Percentiles rank a stretch among this genome's conserved stretches.
Evolutionary conservation across 1,140 invertebrate species (phyloP).

Genomic region (Triops longicaudatus): DNA sequence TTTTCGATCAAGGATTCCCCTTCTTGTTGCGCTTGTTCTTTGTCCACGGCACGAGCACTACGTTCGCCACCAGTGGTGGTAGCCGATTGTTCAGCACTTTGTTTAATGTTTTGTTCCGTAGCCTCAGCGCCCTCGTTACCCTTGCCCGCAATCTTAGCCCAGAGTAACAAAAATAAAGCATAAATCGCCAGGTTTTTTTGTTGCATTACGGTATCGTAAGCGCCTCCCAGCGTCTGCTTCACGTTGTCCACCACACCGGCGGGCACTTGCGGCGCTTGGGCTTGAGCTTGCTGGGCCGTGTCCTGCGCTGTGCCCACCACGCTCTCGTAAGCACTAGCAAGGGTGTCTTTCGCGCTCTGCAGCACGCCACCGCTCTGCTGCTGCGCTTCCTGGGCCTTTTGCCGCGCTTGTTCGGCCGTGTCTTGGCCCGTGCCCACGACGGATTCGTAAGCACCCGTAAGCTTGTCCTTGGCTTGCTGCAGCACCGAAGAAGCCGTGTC

Average conservation of each 20-base stretch:
- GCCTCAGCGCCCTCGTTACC: background rate
- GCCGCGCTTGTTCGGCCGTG: background rate
- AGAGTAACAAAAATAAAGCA: slow-evolving; percentile 13
- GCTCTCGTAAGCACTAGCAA: background rate
- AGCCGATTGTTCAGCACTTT: background rate
- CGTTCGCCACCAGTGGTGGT: background rate
- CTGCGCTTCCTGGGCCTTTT: background rate
- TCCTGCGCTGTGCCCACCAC: background rate
- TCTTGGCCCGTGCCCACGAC: background rate
- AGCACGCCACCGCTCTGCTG: background rate
- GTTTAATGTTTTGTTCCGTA: background rate
- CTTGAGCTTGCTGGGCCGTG: slow-evolving; percentile 9
- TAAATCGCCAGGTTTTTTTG: slow-evolving; percentile 15
- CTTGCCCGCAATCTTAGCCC: slow-evolving; percentile 10
- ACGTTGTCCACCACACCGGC: background rate
- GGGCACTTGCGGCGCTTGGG: background rate
- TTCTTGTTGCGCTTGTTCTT: background rate
- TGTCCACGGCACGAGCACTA: slow-evolving; percentile 2
- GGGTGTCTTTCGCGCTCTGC: background rate
- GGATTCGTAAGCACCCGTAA: background rate
- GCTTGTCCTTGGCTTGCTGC: background rate
- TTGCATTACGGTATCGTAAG: slow-evolving; percentile 8
- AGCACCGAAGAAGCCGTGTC: background rate
- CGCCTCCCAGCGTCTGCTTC: background rate
- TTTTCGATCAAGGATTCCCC: background rate